Percentiles rank a stretch among this genome's conserved stretches.
These are phyloP conservation scores for Arrhopalites spinosus DNA, from an alignment of 2,888 invertebrate genomes.

Conservation along the genomic window DNA sequence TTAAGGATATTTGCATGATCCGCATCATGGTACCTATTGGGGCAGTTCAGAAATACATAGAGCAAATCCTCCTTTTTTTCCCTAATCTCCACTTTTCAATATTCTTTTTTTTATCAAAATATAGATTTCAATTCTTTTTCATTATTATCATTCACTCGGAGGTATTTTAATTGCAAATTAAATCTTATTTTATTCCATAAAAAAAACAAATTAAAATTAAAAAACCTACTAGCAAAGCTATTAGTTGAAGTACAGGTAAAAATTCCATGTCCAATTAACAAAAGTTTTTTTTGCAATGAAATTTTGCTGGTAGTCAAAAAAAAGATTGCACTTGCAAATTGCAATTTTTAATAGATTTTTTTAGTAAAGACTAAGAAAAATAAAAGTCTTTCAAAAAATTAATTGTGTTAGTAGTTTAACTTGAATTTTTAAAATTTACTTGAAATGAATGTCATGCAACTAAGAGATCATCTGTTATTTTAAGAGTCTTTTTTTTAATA, in stretches of 20 bases:
- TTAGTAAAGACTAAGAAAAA: no score
- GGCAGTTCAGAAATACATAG: not conserved
- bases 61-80: not conserved
- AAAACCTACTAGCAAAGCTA: not conserved
- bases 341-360: no score
- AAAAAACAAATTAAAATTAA: not conserved
- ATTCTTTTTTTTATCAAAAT: not conserved
- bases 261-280: not conserved
- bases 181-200: no score
- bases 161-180: no score
- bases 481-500: no score
- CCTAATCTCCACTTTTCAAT: not conserved
- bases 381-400: no score
- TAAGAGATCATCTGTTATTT: no score
- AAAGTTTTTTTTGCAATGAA: not conserved
- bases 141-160: not conserved
- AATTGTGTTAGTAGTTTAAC: no score
- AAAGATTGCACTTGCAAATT: no score
- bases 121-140: not conserved
- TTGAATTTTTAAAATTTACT: no score
- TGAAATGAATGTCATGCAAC: no score
- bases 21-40: slow-evolving; percentile 63
- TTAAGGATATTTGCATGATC: slow-evolving; percentile 65
- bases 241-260: not conserved
- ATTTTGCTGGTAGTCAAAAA: not conserved